Base-by-base conservation (phyloP, 2,113 vertebrate species). In the Piprites chloris region DNA sequence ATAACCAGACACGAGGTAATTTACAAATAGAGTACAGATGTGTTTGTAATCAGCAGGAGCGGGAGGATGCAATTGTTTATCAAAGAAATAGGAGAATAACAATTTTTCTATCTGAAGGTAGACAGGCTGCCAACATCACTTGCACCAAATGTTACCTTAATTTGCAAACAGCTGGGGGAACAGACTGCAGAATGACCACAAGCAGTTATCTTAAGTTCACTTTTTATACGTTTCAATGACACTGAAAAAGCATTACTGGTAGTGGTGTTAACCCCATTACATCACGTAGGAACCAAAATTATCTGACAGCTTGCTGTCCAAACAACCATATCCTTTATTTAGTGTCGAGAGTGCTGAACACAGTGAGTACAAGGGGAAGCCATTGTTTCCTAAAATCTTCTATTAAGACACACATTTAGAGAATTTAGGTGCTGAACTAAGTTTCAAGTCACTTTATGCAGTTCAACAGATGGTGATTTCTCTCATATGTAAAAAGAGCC, bases 21-120 rank as follows among this genome's bases (percentile, higher is more conserved):
- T 52, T 33, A 42, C 32, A 15, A 2, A 1, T 0, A 2, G 47
- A 19, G 13, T 10, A 49, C 28, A 9, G 6, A 2, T 5, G 23
- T 26, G 7, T 6, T 41, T 1, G 13, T 5, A 2, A 12, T 6
- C 69, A 6, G 41, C 55, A 13, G 41, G 12, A 35, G 67, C 22
- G 22, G 35, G 12, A 9, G 33, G 14, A 17, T 6, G 14, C 6
- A 44, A 8, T 8, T 9, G 22, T 33, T 84, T 3, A 39, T 13
- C 41, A 61, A 49, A 59, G 12, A 27, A 44, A 44, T 11, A 14
- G 26, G 5, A 32, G 5, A 61, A 14, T 22, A 55, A 58, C 10
- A 72, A 18, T 28, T 7, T 80, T 14, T 10, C 37, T 26, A 4
- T 14, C 15, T 16, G 44, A 47, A n/a, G 17, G 30, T 33, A 14